These are phyloP conservation scores for Callinectes sapidus DNA, from an alignment of 2,888 invertebrate genomes.

Conservation along the genomic window DNA sequence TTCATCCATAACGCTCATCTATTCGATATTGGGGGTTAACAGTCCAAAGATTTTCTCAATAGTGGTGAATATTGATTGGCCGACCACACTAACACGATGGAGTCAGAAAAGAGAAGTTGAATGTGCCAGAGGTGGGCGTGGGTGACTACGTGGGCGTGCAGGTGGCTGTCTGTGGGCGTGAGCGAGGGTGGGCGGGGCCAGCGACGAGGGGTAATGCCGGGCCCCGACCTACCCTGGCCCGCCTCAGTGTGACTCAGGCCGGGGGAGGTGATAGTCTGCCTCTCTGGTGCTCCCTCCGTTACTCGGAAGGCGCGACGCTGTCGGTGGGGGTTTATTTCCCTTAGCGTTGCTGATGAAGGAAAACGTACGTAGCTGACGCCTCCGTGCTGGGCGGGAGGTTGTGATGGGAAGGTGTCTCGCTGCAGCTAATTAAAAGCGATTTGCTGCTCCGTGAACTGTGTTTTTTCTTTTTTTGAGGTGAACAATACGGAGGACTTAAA, in stretches of 20 bases:
- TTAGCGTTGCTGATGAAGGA: neutral
- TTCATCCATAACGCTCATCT: neutral
- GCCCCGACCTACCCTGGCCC: neutral
- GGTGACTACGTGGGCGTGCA: neutral
- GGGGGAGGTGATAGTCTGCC: neutral
- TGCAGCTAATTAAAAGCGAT: neutral
- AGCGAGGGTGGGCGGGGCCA: conserved; percentile 33
- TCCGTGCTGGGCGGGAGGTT: neutral
- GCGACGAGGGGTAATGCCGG: conserved; percentile 27
- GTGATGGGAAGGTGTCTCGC: neutral
- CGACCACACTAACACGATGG: neutral
- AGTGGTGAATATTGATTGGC: conserved; percentile 5
- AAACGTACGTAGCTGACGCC: conserved; percentile 2
- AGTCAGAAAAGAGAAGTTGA: neutral
- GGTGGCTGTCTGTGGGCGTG: conserved; percentile 36
- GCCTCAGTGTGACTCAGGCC: conserved; percentile 22
- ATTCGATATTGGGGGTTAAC: conserved; percentile 17
- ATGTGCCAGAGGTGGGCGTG: neutral
- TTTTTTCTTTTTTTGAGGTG: neutral
- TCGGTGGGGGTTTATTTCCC: neutral
- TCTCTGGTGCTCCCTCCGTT: conserved; percentile 12
- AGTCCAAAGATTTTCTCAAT: conserved; percentile 15
- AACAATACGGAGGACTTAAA: neutral
- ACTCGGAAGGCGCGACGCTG: conserved; percentile 27
- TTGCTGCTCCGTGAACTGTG: neutral